These are phyloP conservation scores for Tenualosa thibaudeaui DNA, from an alignment of 2,797 vertebrate genomes.

Conservation along the genomic window DNA sequence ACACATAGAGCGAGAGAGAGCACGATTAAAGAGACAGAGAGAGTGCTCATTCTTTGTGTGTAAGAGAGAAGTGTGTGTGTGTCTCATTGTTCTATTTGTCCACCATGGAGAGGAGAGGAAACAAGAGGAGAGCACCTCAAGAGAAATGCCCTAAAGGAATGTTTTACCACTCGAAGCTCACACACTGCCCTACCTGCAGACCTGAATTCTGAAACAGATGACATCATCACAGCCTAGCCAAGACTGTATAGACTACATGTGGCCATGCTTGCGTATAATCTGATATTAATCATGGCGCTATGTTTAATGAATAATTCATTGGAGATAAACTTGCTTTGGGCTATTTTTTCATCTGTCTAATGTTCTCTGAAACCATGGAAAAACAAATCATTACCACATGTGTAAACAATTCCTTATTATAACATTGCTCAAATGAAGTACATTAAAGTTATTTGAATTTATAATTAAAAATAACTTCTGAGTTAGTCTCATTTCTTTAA, in stretches of 20 bases:
- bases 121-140: background rate
- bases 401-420: constrained; percentile 19
- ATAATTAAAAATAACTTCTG: background rate
- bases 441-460: too few relatives aligned
- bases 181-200: background rate
- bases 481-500: background rate
- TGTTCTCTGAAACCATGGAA: background rate
- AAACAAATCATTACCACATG: background rate
- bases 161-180: background rate
- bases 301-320: constrained; percentile 9
- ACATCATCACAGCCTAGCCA: background rate
- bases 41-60: background rate
- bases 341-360: constrained; percentile 12
- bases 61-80: background rate
- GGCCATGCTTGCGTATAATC: background rate
- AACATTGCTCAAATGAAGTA: background rate
- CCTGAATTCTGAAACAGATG: background rate
- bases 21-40: background rate
- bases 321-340: background rate
- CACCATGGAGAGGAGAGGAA: background rate
- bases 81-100: background rate
- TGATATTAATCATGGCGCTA: background rate
- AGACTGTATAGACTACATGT: background rate
- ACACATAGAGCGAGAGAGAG: too few relatives aligned
- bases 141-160: background rate